Base-by-base conservation (phyloP, 2,888 invertebrate genomes). In the Siphonodentalium dalli region DNA sequence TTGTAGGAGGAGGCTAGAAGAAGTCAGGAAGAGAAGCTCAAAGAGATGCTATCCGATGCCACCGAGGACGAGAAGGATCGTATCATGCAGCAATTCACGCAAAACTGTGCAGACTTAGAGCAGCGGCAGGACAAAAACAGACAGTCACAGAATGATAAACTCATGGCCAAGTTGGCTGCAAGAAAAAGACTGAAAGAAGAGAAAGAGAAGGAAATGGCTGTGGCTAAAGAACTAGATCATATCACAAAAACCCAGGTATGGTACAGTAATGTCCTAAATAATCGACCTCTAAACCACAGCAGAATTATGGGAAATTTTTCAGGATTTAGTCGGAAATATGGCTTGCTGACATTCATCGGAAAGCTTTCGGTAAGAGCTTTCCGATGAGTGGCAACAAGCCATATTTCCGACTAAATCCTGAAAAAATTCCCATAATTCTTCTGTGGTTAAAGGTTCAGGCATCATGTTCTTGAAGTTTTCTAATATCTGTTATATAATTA, bases 141-240 rank as follows among this genome's bases (percentile, higher is more conserved):
- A 28, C 59, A 61, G 28, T 47, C 51, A 24, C 69, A 71, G 54
- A 53, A 64, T 21, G 78, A 78, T 62, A 68, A 68, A 44, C 59
- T 77, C 26, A 63, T 69, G 27, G 74, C 77, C 9, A 76, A 76
- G 54, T 59, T 78, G 33, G 76, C 75, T 1, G 77, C 77, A 6
- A 65, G 71, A n/a, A 76, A 74, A 58, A 64, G 77, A n/a, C 69
- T 79, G 66, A 61, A 63, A 38, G 77, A 77, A 47, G 75, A 77
- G 54, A 57, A 74, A 28, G 66, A 57, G 24, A 72, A 71, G 50
- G 78, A 78, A 43, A 60, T 64, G 29, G 74, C 74, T 6, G 75
- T 78, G 11, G 58, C 68, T 29, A 65, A 66, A 26, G 79, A 79
- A 45, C 65, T 79, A 47, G 71, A 77, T 49, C 58, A 70, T 33